These are phyloP conservation scores for Drosophila melanogaster DNA, from an alignment of 1,140 invertebrate species.

Conservation along the genomic window Release_6_plus_ISO1_MT NC_004354.4:4558001-4558500, in stretches of 20 bases:
- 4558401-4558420: slow-evolving; percentile 47
- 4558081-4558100: slow-evolving; percentile 42
- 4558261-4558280: slow-evolving; percentile 25
- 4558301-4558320: slow-evolving; percentile 33
- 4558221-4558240: slow-evolving; percentile 75
- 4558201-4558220: slow-evolving; percentile 69
- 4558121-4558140: slow-evolving; percentile 29
- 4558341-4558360: slow-evolving; percentile 37
- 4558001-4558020: slow-evolving; percentile 61
- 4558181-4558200: slow-evolving; percentile 73
- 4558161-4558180: slow-evolving; percentile 79
- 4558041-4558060: slow-evolving; percentile 49
- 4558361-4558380: slow-evolving; percentile 28
- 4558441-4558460: slow-evolving; percentile 27
- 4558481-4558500: slow-evolving; percentile 4
- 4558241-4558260: slow-evolving; percentile 71
- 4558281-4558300: neutral
- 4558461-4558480: slow-evolving; percentile 7
- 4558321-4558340: slow-evolving; percentile 50
- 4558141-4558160: slow-evolving; percentile 75
- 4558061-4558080: slow-evolving; percentile 55
- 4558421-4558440: slow-evolving; percentile 52
- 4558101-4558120: slow-evolving; percentile 43
- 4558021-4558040: slow-evolving; percentile 67
- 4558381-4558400: slow-evolving; percentile 2